Evolutionary conservation across 1,140 invertebrate species (phyloP), one percentile per base, ranked within the genome.

Genomic region (Homalodisca vitripennis): DNA sequence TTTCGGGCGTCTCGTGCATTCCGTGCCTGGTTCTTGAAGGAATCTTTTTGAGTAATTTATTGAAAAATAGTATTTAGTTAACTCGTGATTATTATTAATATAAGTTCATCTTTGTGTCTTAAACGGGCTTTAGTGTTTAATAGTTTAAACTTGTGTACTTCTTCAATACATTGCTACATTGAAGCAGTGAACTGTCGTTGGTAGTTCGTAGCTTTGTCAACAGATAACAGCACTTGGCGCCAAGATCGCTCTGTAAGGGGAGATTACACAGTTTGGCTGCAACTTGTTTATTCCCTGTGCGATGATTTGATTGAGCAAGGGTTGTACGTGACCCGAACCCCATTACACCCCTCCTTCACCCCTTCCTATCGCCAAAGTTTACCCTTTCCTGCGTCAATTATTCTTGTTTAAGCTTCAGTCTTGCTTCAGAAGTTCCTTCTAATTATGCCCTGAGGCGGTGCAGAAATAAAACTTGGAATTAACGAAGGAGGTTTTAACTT

Each of bases 221-320:
- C n/a, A n/a, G 48, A n/a, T n/a, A 51, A 22, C 48, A 51, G 3
- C 48, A 51, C 48, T 51, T 41, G 34, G 14, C 48, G 48, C 48
- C 3, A 14, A 51, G 48, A 41, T 6, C 6, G 34, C 6, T 41
- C 6, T 41, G 17, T 51, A n/a, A n/a, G n/a, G n/a, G n/a, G n/a
- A n/a, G 48, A 51, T 51, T 51, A 51, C 22, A 51, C 48, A 51
- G 48, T 51, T 51, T 51, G 48, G 17, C 48, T 22, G 48, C 22
- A 51, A 51, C 48, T 22, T 51, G 48, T 51, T 51, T 51, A 51
- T 51, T 51, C 67, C 67, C 51, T 29, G 41, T 29, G 68, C 68
- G 68, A 69, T 63, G 68, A 65, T 64, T 69, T 63, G 68, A 65
- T 64, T 63, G 68, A 65, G 68, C 32, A 64, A 64, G 60, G 68